Evolutionary conservation across 2,797 vertebrate species (phyloP).

Genomic region (Pampus argenteus): DNA sequence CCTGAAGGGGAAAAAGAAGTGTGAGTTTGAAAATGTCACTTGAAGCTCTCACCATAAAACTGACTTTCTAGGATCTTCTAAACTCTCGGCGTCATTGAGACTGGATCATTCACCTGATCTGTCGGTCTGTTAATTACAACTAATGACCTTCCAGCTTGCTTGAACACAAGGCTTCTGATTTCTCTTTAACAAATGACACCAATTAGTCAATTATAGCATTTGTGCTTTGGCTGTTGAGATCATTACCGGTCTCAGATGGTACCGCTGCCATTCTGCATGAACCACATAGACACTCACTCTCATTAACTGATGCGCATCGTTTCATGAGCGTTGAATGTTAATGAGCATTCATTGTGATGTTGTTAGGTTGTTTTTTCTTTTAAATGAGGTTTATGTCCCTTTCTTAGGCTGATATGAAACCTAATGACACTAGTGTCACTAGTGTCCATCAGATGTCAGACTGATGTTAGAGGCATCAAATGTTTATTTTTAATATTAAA

Average conservation of each 20-base stretch:
- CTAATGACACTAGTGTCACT: slow-evolving; percentile 27
- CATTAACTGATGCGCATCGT: slow-evolving; percentile 47
- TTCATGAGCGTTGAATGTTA: slow-evolving; percentile 47
- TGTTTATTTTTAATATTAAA: no score
- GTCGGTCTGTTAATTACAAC: slow-evolving; percentile 59
- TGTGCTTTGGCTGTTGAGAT: slow-evolving; percentile 40
- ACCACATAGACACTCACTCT: slow-evolving; percentile 10
- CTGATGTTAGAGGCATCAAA: no score
- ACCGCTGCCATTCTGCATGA: slow-evolving; percentile 40
- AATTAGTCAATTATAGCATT: slow-evolving; percentile 63
- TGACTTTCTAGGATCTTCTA: slow-evolving; percentile 1
- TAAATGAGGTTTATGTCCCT: neutral
- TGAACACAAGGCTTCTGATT: slow-evolving; percentile 64
- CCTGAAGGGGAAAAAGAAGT: neutral
- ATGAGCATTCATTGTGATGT: slow-evolving; percentile 40
- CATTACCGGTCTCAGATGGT: slow-evolving; percentile 59
- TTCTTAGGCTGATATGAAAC: slow-evolving; percentile 39
- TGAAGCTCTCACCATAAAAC: neutral
- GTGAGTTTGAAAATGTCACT: neutral
- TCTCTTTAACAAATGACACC: slow-evolving; percentile 58
- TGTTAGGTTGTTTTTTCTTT: slow-evolving; percentile 35
- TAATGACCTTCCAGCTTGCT: slow-evolving; percentile 44
- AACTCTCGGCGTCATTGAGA: slow-evolving; percentile 27
- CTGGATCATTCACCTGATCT: slow-evolving; percentile 47
- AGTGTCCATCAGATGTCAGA: slow-evolving; percentile 1